Evolutionary conservation across 1,140 invertebrate genomes (phyloP).

Genomic region (Matsumurasca onukii): DNA sequence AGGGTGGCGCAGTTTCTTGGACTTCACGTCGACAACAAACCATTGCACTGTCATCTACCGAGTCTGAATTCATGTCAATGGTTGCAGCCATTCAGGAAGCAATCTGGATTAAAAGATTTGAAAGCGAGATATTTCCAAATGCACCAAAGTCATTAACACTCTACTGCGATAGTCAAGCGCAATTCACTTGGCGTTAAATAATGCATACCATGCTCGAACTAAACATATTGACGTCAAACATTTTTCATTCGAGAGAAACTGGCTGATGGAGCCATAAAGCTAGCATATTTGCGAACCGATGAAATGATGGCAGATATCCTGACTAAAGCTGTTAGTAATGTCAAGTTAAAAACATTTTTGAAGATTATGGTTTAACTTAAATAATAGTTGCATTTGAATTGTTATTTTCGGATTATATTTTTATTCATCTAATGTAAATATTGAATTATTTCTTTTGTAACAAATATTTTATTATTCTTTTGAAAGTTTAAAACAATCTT

Average conservation of each 20-base stretch:
- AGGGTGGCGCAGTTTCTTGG: neutral
- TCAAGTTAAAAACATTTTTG: neutral
- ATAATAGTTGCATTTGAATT: neutral
- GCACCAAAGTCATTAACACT: too few relatives aligned
- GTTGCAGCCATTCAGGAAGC: slow-evolving; percentile 1
- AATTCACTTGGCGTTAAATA: neutral
- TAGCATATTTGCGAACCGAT: neutral
- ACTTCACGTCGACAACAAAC: neutral
- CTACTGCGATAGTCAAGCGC: neutral
- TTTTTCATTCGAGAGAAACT: neutral
- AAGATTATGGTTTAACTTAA: neutral
- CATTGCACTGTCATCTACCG: neutral
- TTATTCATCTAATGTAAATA: neutral
- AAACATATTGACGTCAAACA: neutral
- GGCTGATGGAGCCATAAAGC: neutral
- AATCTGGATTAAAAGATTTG: neutral
- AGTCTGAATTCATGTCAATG: neutral
- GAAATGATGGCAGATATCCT: neutral
- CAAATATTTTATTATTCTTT: too few relatives aligned
- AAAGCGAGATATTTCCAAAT: neutral
- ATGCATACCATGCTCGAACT: neutral
- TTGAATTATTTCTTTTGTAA: too few relatives aligned
- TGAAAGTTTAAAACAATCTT: too few relatives aligned
- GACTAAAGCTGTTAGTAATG: neutral
- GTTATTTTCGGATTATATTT: neutral